These are phyloP conservation scores for Paratrypauchen microcephalus DNA, from an alignment of 2,797 vertebrate genomes.

Conservation along the genomic window DNA sequence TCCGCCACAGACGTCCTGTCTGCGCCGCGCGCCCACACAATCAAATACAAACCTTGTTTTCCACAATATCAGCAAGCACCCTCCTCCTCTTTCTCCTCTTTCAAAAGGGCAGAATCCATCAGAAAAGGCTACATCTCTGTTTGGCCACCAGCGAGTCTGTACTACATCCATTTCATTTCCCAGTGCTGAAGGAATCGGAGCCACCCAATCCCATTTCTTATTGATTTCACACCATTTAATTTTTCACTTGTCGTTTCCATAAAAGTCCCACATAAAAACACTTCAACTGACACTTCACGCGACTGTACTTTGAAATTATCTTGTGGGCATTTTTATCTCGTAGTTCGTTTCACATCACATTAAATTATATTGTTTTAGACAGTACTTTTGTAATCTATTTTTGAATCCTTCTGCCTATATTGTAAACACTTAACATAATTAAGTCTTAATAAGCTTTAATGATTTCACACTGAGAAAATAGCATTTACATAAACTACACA, in stretches of 20 bases:
- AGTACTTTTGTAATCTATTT: neutral
- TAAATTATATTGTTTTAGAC: neutral
- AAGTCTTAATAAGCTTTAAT: neutral
- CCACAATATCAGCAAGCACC: conserved; percentile 53
- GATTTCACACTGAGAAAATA: neutral
- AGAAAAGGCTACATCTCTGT: conserved; percentile 68
- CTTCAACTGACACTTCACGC: conserved; percentile 43
- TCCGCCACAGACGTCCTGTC: conserved; percentile 60
- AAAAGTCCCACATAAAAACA: conserved; percentile 66
- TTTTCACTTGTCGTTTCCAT: conserved; percentile 55
- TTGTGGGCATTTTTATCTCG: neutral
- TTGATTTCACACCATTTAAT: conserved; percentile 75
- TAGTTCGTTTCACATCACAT: neutral
- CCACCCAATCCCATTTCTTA: conserved; percentile 68
- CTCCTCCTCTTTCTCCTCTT: conserved; percentile 37
- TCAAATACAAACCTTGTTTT: conserved; percentile 73
- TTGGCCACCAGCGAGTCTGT: conserved; percentile 70
- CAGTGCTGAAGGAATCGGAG: conserved; percentile 65
- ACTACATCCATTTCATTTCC: conserved; percentile 74
- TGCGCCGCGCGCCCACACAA: conserved; percentile 57
- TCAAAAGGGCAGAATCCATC: conserved; percentile 71
- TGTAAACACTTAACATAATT: neutral
- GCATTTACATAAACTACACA: no score
- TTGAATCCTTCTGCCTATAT: neutral
- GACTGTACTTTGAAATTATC: neutral